Base-by-base conservation (phyloP, 1,140 invertebrate genomes). In the Pygmarrhopalites habei region DNA sequence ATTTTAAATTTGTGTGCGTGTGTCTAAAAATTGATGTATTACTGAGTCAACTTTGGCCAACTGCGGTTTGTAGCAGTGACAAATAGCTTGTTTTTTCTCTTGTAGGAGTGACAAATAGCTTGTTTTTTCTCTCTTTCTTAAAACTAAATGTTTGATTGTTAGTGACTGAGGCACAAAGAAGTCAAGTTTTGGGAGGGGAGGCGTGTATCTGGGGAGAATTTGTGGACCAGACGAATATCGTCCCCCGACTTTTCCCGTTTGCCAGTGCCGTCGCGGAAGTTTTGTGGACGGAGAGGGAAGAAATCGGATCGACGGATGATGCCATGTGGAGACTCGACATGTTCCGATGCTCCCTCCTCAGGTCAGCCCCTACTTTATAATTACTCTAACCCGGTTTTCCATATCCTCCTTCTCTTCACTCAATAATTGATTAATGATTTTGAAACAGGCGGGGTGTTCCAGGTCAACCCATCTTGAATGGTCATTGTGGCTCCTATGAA, bases 171-270 rank as follows among this genome's bases (percentile, higher is more conserved):
- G 12, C 55, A 43, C 1, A 46, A 44, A 1, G 79, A 53, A 70
- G 73, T 60, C 71, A 82, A 19, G 79, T 89, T 44, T 63, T 93
- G n/a, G 91, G 93, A 5, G 93, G 92, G 0, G 92, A 83, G 71
- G 78, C 81, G 0, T 81, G 80, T 55, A 79, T 85, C 74, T 85
- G 83, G 84, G 81, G 81, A 28, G 82, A 83, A 72, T 81, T 75
- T 72, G 79, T 82, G 10, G 81, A 83, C 66, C 72, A 72, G 35
- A 79, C 77, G 4, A 81, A 81, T 63, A 67, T 77, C 1, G 75
- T 75, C 15, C 62, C 71, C 4, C 60, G 72, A 56, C 69, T 73
- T 21, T 80, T 75, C 77, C 82, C 82, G 5, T 64, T 82, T 62
- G 82, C 83, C 19, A 75, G 78, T 41, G 80, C 80, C 23, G 79